Base-by-base conservation (phyloP, 2,113 vertebrate genomes). In the Trachemys scripta region DNA sequence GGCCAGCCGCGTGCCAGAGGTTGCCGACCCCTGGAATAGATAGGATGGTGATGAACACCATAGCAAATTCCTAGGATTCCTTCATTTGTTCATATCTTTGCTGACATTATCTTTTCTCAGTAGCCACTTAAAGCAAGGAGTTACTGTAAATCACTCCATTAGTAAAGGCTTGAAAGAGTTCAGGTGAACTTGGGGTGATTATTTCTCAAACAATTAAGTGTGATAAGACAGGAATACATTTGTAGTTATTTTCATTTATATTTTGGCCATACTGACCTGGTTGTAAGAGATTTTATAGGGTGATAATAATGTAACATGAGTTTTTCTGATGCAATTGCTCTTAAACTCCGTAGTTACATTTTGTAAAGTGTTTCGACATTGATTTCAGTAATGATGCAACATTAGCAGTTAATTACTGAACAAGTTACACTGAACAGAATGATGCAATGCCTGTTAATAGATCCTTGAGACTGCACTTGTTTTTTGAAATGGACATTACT, bases 371-470 rank as follows among this genome's bases (percentile, higher is more conserved):
- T 96, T 95, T 96, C 94, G 87, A 31, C 80, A 82, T 59, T 90
- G 38, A 11, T 54, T 88, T 78, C n/a, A 93, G 81, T 82, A 90
- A 90, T 97, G 65, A 92, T 98, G 91, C 95, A 88, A 97, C 96
- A 96, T 69, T 81, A 83, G 8, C 86, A 20, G 14, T 53, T 95
- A 93, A 85, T 95, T 95, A 65, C 89, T 65, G 4, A 42, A 42
- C 31, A 24, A 10, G n/a, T 80, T 72, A 84, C 87, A 83, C 79
- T 81, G 72, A 8, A 10, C 10, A 62, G 65, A 84, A 38, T 94
- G 94, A 95, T 90, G 96, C 92, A 96, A 89, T 56, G 12, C 8
- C n/a, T 78, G 24, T 80, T 35, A 94, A 29, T 38, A 72, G 31
- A 11, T 56, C 13, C 3, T 87, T 57, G 38, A 72, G 47, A 19